A percentile compares a stretch with the other conserved stretches of the same genome.
Evolutionary conservation across 1,140 invertebrate genomes (phyloP).

Genomic region (Drosophila micromelanica): DNA sequence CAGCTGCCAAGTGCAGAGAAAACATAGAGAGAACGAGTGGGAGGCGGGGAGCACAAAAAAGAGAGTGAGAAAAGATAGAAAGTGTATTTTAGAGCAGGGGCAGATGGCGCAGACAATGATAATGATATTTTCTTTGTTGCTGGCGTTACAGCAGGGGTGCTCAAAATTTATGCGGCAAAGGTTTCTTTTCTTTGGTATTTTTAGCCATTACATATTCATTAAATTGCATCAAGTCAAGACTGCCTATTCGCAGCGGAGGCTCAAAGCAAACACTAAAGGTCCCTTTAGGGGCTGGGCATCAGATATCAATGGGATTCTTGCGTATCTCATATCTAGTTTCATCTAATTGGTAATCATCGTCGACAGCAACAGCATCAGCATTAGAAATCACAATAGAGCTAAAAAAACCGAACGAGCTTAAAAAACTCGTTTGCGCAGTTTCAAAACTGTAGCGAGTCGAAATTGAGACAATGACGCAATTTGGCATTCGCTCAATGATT

Average conservation of each 20-base stretch:
- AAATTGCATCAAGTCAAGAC: slow-evolving; percentile 49
- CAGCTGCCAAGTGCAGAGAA: slow-evolving; percentile 56
- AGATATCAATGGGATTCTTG: slow-evolving; percentile 21
- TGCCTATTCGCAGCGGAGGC: slow-evolving; percentile 23
- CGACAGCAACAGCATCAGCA: slow-evolving; percentile 4
- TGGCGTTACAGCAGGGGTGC: slow-evolving; percentile 23
- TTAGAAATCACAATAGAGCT: slow-evolving; percentile 17
- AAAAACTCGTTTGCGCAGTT: slow-evolving; percentile 62
- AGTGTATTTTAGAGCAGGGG: background rate
- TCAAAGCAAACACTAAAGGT: background rate
- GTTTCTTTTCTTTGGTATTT: slow-evolving; percentile 13
- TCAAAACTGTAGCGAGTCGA: slow-evolving; percentile 19
- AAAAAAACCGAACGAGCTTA: slow-evolving; percentile 48
- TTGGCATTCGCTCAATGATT: slow-evolving; percentile 24
- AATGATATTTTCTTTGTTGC: slow-evolving; percentile 51
- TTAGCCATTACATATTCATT: slow-evolving; percentile 73
- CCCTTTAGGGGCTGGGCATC: slow-evolving; percentile 9
- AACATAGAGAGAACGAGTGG: slow-evolving; percentile 26
- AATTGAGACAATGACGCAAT: slow-evolving; percentile 56
- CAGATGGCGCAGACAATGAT: slow-evolving; percentile 54
- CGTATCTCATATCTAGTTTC: slow-evolving; percentile 24
- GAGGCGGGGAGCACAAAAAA: background rate
- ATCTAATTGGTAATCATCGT: slow-evolving; percentile 61
- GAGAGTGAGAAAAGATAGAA: background rate
- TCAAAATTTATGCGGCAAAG: slow-evolving; percentile 57